A percentile compares a stretch with the other conserved stretches of the same genome.
phyloP scores from a whole-genome alignment of 2,888 invertebrate genomes.

The Cephalotes varians region DNA sequence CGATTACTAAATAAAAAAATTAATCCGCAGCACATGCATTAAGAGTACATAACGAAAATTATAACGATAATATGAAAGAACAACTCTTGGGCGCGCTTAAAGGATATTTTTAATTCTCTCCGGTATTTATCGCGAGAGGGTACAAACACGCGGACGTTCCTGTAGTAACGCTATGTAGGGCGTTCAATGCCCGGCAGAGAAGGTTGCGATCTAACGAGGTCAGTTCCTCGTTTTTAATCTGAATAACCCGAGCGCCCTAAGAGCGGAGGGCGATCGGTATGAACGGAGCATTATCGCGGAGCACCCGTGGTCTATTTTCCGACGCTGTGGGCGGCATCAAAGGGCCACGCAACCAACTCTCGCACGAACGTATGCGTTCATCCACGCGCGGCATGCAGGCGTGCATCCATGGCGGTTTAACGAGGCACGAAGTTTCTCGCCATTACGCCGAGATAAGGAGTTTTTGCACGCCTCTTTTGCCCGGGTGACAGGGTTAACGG shows the following conservation, averaged over 20 bases:
- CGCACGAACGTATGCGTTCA: slow-evolving; percentile 52
- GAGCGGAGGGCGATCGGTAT: slow-evolving; percentile 48
- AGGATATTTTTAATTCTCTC: slow-evolving; percentile 39
- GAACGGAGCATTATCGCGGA: slow-evolving; percentile 41
- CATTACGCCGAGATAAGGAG: slow-evolving; percentile 58
- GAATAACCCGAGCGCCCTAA: slow-evolving; percentile 53
- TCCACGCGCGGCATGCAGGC: slow-evolving; percentile 44
- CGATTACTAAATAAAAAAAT: background rate
- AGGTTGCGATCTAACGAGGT: slow-evolving; percentile 44
- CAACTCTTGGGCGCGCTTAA: background rate
- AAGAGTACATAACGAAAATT: background rate
- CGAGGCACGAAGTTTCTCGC: slow-evolving; percentile 54
- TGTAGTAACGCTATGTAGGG: slow-evolving; percentile 35
- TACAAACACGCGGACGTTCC: slow-evolving; percentile 39
- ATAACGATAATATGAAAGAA: slow-evolving; percentile 10
- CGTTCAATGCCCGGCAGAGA: slow-evolving; percentile 42
- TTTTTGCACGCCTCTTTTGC: slow-evolving; percentile 46
- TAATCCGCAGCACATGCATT: background rate
- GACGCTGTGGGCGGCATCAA: slow-evolving; percentile 46
- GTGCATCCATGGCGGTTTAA: slow-evolving; percentile 41
- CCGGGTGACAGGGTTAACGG: slow-evolving; percentile 57
- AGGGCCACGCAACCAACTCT: slow-evolving; percentile 54
- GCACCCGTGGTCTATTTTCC: slow-evolving; percentile 55
- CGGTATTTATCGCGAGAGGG: slow-evolving; percentile 39
- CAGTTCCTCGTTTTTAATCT: slow-evolving; percentile 58